Evolutionary conservation across 2,797 vertebrate species (phyloP).

Genomic region (Urophycis tenuis): DNA sequence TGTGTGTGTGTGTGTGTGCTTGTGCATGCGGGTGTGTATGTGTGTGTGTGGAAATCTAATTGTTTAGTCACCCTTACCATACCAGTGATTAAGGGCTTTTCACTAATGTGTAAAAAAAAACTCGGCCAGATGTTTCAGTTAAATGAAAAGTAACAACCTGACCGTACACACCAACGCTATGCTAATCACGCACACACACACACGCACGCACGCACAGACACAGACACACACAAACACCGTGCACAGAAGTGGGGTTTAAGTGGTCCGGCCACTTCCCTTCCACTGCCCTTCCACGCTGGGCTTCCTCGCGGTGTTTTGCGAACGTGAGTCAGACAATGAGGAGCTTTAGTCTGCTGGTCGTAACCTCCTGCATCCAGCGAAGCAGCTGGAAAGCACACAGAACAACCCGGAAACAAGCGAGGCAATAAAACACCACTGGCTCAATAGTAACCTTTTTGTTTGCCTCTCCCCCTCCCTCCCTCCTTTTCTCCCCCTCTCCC

Average conservation of each 20-base stretch:
- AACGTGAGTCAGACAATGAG: neutral
- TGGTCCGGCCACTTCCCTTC: neutral
- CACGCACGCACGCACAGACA: slow-evolving; percentile 6
- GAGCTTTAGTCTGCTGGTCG: neutral
- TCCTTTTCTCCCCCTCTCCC: neutral
- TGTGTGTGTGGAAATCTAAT: slow-evolving; percentile 35
- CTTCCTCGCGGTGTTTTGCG: neutral
- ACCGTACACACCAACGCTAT: slow-evolving; percentile 17
- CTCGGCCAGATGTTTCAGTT: slow-evolving; percentile 48
- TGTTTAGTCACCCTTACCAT: slow-evolving; percentile 49
- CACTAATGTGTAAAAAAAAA: slow-evolving; percentile 30
- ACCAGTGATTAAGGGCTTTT: slow-evolving; percentile 53
- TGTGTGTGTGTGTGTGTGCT: slow-evolving; percentile 2
- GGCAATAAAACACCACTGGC: slow-evolving; percentile 30
- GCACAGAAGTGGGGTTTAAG: slow-evolving; percentile 1
- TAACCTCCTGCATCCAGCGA: neutral
- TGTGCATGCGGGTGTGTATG: slow-evolving; percentile 12
- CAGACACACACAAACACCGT: slow-evolving; percentile 9
- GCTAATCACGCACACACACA: neutral
- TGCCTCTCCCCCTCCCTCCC: neutral
- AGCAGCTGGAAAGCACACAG: slow-evolving; percentile 24
- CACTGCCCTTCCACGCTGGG: neutral
- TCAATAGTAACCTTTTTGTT: slow-evolving; percentile 18
- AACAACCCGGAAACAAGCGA: slow-evolving; percentile 27
- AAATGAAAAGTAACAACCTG: slow-evolving; percentile 4